A percentile compares a stretch with the other conserved stretches of the same genome.
These are phyloP conservation scores for Gracilinanus agilis DNA, from an alignment of 2,113 vertebrate species.

Conservation along the genomic window DNA sequence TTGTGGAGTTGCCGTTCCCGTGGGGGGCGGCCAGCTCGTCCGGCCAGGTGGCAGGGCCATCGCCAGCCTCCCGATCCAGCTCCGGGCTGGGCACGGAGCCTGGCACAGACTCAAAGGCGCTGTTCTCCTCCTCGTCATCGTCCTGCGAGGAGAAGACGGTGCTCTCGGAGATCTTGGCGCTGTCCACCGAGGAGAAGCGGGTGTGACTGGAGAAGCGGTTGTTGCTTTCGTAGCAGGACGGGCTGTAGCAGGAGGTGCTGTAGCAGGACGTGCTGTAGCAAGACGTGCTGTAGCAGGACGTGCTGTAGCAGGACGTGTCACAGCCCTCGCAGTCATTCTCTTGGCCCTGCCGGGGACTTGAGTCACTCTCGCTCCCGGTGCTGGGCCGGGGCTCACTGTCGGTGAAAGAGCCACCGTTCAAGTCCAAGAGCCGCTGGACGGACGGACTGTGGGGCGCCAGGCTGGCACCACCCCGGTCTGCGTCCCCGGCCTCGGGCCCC, in stretches of 20 bases:
- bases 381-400: conserved; percentile 86
- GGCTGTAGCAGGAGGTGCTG: conserved; percentile 95
- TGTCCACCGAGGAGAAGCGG: conserved; percentile 96
- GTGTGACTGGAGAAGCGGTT: conserved; percentile 94
- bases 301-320: conserved; percentile 88
- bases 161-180: conserved; percentile 96
- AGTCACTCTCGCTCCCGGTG: conserved; percentile 89
- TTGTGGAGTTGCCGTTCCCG: conserved; percentile 80
- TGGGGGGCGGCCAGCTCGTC: conserved; percentile 84
- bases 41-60: conserved; percentile 87
- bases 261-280: conserved; percentile 97
- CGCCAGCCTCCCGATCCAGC: conserved; percentile 85
- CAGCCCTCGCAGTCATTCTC: conserved; percentile 94
- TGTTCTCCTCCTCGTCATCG: conserved; percentile 96
- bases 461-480: conserved; percentile 82
- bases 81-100: conserved; percentile 90
- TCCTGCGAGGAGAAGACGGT: conserved; percentile 98
- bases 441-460: conserved; percentile 84
- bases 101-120: conserved; percentile 93
- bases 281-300: conserved; percentile 95
- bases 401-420: conserved; percentile 85
- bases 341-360: conserved; percentile 84
- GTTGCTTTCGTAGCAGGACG: conserved; percentile 92
- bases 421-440: conserved; percentile 87
- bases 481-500: conserved; percentile 57